A percentile compares a stretch with the other conserved stretches of the same genome.
These are phyloP conservation scores for Oryzias sinensis DNA, from an alignment of 2,797 vertebrate genomes.

Conservation along the genomic window DNA sequence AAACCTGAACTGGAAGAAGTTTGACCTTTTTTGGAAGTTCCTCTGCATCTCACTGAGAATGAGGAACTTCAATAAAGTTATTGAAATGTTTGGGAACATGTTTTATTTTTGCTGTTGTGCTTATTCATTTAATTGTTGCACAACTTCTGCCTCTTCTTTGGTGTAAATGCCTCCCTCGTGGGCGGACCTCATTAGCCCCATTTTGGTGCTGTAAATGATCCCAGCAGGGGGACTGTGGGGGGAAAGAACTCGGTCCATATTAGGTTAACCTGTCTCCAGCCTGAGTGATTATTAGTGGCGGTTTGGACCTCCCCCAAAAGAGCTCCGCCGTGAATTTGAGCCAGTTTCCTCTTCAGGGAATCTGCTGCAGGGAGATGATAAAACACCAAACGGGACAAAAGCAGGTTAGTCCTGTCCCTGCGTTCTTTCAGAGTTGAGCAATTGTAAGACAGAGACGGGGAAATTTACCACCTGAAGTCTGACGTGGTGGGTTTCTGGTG, in stretches of 20 bases:
- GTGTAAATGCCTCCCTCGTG: constrained; percentile 23
- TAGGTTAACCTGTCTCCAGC: constrained; percentile 49
- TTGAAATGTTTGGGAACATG: constrained; percentile 3
- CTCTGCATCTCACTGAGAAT: constrained; percentile 10
- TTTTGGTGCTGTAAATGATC: constrained; percentile 27
- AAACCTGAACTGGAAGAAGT: constrained; percentile 2
- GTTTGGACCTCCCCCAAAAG: constrained; percentile 53
- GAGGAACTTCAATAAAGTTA: constrained; percentile 34
- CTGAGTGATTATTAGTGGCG: constrained; percentile 51
- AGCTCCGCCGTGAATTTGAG: constrained; percentile 32
- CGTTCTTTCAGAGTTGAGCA: not conserved
- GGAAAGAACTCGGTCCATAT: constrained; percentile 54
- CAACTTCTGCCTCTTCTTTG: not conserved
- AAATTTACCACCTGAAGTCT: no score
- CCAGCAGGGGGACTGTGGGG: constrained; percentile 28
- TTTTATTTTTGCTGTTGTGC: constrained; percentile 5
- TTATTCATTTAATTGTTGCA: constrained; percentile 3
- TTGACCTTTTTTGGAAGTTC: constrained; percentile 31
- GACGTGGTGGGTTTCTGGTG: no score
- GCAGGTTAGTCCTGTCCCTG: constrained; percentile 10
- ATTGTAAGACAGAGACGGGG: not conserved
- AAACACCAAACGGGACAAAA: constrained; percentile 2
- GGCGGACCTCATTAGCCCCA: constrained; percentile 1
- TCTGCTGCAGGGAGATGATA: constrained; percentile 14
- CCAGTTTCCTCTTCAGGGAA: constrained; percentile 35